A percentile compares a stretch with the other conserved stretches of the same genome.
These are phyloP conservation scores for Drosophila pseudoananassae DNA, from an alignment of 1,140 invertebrate genomes.

Conservation along the genomic window DNA sequence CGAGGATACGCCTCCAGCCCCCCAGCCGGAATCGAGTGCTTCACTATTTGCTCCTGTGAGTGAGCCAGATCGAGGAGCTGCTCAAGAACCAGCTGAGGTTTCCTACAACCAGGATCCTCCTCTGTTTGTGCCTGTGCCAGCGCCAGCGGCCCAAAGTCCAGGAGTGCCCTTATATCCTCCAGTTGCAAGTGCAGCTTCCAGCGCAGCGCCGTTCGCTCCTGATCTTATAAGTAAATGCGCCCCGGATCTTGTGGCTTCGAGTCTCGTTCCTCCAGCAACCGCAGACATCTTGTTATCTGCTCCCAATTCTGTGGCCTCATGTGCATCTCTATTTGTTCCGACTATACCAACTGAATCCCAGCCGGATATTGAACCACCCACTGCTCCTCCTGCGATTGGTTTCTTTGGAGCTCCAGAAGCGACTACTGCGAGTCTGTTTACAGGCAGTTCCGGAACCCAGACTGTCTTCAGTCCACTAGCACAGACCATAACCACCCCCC, in stretches of 20 bases:
- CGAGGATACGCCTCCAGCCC: neutral
- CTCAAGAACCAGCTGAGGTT: neutral
- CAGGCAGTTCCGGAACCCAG: constrained; percentile 37
- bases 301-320: neutral
- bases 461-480: constrained; percentile 70
- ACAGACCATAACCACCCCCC: constrained; percentile 55
- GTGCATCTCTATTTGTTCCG: neutral
- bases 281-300: neutral
- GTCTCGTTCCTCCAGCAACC: neutral
- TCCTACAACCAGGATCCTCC: constrained; percentile 1
- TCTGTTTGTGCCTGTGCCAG: constrained; percentile 60
- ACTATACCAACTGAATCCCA: constrained; percentile 2
- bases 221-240: constrained; percentile 1
- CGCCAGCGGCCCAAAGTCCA: constrained; percentile 7
- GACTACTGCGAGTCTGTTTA: constrained; percentile 21
- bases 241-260: constrained; percentile 1
- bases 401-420: constrained; percentile 19
- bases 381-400: neutral
- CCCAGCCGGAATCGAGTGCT: neutral
- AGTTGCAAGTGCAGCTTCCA: neutral
- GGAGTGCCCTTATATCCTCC: constrained; percentile 38
- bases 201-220: neutral
- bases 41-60: constrained; percentile 2
- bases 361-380: neutral
- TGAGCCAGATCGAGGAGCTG: constrained; percentile 6